Evolutionary conservation across 2,113 vertebrate genomes (phyloP).

Genomic region (Indicator indicator): DNA sequence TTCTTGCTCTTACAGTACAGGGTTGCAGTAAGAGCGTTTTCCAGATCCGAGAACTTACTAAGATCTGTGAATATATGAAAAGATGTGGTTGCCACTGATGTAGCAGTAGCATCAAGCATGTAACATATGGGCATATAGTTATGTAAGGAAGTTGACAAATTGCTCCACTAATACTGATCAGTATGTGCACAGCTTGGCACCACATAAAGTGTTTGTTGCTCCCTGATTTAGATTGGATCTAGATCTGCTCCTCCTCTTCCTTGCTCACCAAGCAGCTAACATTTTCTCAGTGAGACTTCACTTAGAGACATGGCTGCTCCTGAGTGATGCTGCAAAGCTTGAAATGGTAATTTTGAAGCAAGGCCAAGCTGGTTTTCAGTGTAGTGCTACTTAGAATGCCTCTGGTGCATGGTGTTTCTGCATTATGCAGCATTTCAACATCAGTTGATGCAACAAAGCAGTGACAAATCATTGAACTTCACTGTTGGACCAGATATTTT

Average conservation of each 20-base stretch:
- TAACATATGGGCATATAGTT: neutral
- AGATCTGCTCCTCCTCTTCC: neutral
- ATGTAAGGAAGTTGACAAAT: neutral
- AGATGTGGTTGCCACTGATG: neutral
- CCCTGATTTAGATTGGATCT: neutral
- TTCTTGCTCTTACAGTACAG: neutral
- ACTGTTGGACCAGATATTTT: neutral
- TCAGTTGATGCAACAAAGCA: neutral
- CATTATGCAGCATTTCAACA: neutral
- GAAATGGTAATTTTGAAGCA: neutral
- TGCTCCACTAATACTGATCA: neutral
- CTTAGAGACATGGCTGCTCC: neutral
- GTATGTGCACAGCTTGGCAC: neutral
- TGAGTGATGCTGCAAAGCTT: neutral
- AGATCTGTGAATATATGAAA: neutral
- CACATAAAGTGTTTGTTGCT: neutral
- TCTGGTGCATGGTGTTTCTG: accelerated
- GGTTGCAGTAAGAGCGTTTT: neutral
- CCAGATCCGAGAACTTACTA: neutral
- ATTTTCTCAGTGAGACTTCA: neutral
- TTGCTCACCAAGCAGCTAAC: neutral
- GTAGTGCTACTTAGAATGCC: neutral
- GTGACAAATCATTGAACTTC: neutral
- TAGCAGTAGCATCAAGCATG: neutral
- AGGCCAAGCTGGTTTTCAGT: accelerated